Base-by-base conservation (phyloP, 2,113 vertebrate genomes). In the Nerophis lumbriciformis region DNA sequence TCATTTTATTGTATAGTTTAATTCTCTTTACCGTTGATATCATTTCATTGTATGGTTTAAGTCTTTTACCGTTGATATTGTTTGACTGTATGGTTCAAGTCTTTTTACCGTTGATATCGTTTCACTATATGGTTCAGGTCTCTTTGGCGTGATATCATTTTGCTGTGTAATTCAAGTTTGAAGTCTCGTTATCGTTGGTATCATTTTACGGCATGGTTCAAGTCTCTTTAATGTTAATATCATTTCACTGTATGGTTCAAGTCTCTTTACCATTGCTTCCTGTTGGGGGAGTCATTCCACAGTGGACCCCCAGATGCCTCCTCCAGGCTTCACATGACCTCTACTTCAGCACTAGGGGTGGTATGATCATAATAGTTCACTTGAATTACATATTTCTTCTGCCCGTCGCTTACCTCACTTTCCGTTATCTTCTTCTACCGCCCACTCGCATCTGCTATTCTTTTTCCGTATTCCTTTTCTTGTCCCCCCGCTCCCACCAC, bases 351-450 rank as follows among this genome's bases (percentile, higher is more conserved):
- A 52, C 65, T 2, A 57, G 79, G 61, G 68, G 66, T 79, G 71
- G 62, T 75, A 88, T 88, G 87, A 85, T 68, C 83, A 88, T 88
- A 85, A 83, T 84, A 87, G 87, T 88, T 76, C 68, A 84, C 36
- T 53, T 57, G 51, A 37, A 65, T 79, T 58, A 66, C 62, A 74
- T 83, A 73, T 81, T 77, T 48, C 65, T 73, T 53, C 50, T 56
- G 68, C 53, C 53, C 47, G 58, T 64, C 47, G 11, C 48, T 38
- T 55, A 35, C 45, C 48, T 50, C 38, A 42, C 53, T 38, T 55
- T 61, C 58, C 48, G 49, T 49, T n/a, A 42, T n/a, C 44, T 49
- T 51, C 13, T 61, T 57, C 37, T 57, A 11, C 53, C 67, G 47
- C 61, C 64, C 69, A 70, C 68, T 62, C 28, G 47, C 75, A 73